Conservation (phyloP, 2,888 invertebrate genomes). For the Synanthedon vespiformis region DNA sequence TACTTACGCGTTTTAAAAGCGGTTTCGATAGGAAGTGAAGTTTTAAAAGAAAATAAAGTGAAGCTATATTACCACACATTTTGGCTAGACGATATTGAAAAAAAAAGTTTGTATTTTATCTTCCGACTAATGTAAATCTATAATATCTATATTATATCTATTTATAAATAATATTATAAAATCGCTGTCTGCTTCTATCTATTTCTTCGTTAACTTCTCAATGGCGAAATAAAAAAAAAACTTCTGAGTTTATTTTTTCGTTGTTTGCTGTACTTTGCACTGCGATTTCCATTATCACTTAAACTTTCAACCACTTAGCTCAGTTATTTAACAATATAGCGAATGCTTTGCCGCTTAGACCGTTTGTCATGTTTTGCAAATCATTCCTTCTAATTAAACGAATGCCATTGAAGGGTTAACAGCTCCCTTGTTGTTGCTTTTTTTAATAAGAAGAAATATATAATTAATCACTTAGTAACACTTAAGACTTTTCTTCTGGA, state of each 20-base stretch:
- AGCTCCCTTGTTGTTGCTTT: no score
- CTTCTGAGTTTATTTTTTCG: not conserved
- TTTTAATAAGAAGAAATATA: no score
- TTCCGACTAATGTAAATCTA: no score
- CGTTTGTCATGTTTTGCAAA: conserved; percentile 27
- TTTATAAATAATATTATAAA: no score
- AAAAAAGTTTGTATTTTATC: no score
- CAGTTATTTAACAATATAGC: conserved; percentile 30
- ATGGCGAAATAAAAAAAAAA: not conserved
- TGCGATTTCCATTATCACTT: conserved; percentile 16
- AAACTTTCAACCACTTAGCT: conserved; percentile 33
- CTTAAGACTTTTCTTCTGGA: no score
- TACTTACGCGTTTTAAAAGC: conserved; percentile 20
- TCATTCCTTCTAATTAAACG: conserved; percentile 42
- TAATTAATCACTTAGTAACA: no score
- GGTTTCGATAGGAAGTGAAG: no score
- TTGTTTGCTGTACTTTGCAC: not conserved
- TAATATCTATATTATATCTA: no score
- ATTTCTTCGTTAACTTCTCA: not conserved
- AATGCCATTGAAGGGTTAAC: not conserved
- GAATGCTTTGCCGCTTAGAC: conserved; percentile 13
- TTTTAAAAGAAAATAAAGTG: no score
- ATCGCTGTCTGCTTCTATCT: no score
- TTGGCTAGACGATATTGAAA: not conserved
- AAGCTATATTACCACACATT: no score